Conservation (phyloP, 2,113 vertebrate species). For the Microtus montanus region DNA sequence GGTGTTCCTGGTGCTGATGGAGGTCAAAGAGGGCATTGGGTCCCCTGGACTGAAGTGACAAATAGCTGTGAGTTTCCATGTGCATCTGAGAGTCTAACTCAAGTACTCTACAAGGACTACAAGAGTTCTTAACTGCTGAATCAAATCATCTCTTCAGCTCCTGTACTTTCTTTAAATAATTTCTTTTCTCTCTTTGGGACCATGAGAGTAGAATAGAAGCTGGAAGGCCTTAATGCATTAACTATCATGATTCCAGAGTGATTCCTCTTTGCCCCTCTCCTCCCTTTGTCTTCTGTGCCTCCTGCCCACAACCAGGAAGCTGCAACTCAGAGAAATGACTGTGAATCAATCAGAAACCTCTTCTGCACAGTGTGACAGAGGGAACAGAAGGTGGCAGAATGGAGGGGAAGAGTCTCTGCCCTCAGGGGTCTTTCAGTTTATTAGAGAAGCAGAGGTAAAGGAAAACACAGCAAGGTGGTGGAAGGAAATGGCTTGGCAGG, state of each 20-base stretch:
- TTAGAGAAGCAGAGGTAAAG: slow-evolving; percentile 27
- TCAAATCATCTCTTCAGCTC: not conserved
- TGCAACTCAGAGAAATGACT: not conserved
- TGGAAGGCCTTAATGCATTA: slow-evolving; percentile 23
- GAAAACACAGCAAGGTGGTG: slow-evolving; percentile 4
- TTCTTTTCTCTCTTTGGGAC: not conserved
- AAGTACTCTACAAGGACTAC: not conserved
- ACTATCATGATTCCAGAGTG: not conserved
- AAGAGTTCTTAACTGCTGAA: not conserved
- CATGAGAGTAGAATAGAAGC: not conserved
- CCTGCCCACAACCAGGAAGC: not conserved
- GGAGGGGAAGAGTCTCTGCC: not conserved
- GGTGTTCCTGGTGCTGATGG: not conserved
- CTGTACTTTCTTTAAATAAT: not conserved
- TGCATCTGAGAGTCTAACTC: not conserved
- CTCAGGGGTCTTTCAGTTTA: slow-evolving; percentile 31
- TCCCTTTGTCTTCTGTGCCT: not conserved
- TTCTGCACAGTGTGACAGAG: not conserved
- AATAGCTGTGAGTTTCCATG: not conserved
- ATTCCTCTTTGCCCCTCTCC: not conserved
- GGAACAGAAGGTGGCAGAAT: not conserved
- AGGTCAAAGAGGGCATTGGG: not conserved
- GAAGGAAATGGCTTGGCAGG: slow-evolving; percentile 36
- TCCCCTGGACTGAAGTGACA: not conserved
- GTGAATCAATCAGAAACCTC: not conserved